Evolutionary conservation across 2,888 invertebrate species (phyloP).

Genomic region (Drosophila crucigera): DNA sequence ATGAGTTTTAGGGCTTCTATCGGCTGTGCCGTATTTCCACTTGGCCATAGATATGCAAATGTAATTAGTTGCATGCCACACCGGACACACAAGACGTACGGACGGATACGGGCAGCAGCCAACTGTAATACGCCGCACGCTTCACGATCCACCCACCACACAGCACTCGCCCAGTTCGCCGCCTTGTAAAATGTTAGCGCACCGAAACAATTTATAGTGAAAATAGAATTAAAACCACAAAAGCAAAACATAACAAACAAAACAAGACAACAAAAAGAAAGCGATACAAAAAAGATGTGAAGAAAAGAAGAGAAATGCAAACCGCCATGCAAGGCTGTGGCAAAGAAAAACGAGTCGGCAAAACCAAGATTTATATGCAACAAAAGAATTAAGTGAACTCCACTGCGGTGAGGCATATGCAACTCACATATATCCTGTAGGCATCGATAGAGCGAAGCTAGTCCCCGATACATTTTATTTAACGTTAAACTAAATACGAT

Average conservation of each 20-base stretch:
- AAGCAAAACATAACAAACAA: constrained; percentile 73
- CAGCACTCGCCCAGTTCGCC: constrained; percentile 29
- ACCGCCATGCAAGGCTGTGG: constrained; percentile 34
- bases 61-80: constrained; percentile 83
- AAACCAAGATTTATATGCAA: constrained; percentile 82
- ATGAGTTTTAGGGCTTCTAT: constrained; percentile 10
- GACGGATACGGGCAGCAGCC: constrained; percentile 50
- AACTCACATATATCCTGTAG: constrained; percentile 15
- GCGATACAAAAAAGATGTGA: constrained; percentile 42
- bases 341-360: constrained; percentile 63
- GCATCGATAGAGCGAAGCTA: not conserved
- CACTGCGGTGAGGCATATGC: not conserved
- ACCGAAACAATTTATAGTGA: constrained; percentile 83
- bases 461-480: not conserved
- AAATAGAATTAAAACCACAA: constrained; percentile 83
- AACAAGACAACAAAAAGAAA: constrained; percentile 33
- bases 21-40: constrained; percentile 52
- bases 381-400: constrained; percentile 55
- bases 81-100: constrained; percentile 46
- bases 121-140: constrained; percentile 64
- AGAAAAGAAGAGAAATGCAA: constrained; percentile 52
- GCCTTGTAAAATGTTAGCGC: constrained; percentile 76
- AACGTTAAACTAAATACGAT: not conserved
- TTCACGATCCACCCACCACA: constrained; percentile 9
- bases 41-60: constrained; percentile 83